phyloP scores from a whole-genome alignment of 2,888 invertebrate genomes.

The Cenopis cana region DNA sequence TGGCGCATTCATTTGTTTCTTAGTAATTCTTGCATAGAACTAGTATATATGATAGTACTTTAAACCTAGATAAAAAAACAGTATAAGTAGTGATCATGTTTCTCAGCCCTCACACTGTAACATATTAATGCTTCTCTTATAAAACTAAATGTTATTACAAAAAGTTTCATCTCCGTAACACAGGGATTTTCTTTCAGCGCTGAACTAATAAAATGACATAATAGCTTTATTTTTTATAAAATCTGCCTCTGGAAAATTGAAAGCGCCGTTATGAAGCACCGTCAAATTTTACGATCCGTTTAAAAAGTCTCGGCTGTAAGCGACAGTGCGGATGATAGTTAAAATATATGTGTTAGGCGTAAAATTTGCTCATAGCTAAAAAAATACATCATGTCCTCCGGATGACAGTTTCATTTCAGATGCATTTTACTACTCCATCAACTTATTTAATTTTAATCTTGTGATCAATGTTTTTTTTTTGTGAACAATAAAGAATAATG shows the following conservation, averaged over 20 bases:
- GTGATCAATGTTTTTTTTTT: too few species aligned
- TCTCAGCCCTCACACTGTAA: too few species aligned
- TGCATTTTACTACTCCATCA: not conserved
- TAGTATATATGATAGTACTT: too few species aligned
- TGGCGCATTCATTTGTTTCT: too few species aligned
- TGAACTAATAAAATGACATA: conserved; percentile 36
- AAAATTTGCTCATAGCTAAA: not conserved
- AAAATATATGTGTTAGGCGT: conserved; percentile 18
- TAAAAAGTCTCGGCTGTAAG: conserved; percentile 40
- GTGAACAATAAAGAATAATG: too few species aligned
- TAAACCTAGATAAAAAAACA: too few species aligned
- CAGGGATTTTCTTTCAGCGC: conserved; percentile 21
- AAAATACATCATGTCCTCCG: not conserved
- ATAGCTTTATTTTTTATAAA: conserved; percentile 42
- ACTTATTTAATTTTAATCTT: too few species aligned
- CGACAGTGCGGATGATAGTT: conserved; percentile 39
- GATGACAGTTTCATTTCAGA: not conserved
- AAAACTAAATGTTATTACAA: conserved; percentile 16
- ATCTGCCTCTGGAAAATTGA: conserved; percentile 42
- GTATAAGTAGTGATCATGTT: too few species aligned
- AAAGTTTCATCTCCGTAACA: conserved; percentile 23
- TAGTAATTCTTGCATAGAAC: too few species aligned
- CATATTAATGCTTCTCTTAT: too few species aligned
- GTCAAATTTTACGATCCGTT: conserved; percentile 42
- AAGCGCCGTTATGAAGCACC: conserved; percentile 38